Evolutionary conservation across 1,140 invertebrate genomes (phyloP), one percentile per base, ranked within the genome.

Genomic region (Coenobita brevimanus): DNA sequence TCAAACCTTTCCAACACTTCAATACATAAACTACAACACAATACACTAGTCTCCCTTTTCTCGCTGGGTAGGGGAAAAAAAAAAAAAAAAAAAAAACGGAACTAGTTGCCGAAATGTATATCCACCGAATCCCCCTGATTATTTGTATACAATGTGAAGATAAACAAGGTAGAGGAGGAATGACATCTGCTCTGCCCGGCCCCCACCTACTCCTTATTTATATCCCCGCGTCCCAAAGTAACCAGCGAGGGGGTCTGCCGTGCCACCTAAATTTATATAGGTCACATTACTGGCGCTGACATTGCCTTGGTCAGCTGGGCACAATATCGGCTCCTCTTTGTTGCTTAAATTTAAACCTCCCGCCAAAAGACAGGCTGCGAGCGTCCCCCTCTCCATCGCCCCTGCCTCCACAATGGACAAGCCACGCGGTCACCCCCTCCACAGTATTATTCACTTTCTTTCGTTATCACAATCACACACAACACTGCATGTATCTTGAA

Each of bases 281-380:
- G 43, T 78, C 41, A 76, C 38, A 85, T 76, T 78, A 85, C 60
- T 78, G 17, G 0, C 21, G 46, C 3, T 30, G 64, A 67, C 36
- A 75, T 67, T 54, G 38, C 41, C 41, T n/a, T 21, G 15, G 27
- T 41, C 38, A 80, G 0, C 76, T 79, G 30, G 30, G 60, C 62
- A 46, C 43, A 62, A 50, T 67, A 79, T 24, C 27, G 60, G 33
- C 41, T 71, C 27, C 33, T 78, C 86, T 88, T 88, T 82, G 86
- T 82, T 27, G 38, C n/a, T 60, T 21, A 24, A 13, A 76, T 88
- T 88, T 88, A 88, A 88, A 82, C 86, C 33, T 76, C 79, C 69
- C 86, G 86, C 86, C 86, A 88, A 82, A 82, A 75, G 86, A 82
- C 50, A 75, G 82, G 80, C 86, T 54, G 57, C 41, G 46, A 82